These are phyloP conservation scores for Dicrurus megarhynchus DNA, from an alignment of 2,113 vertebrate genomes.

Conservation along the genomic window DNA sequence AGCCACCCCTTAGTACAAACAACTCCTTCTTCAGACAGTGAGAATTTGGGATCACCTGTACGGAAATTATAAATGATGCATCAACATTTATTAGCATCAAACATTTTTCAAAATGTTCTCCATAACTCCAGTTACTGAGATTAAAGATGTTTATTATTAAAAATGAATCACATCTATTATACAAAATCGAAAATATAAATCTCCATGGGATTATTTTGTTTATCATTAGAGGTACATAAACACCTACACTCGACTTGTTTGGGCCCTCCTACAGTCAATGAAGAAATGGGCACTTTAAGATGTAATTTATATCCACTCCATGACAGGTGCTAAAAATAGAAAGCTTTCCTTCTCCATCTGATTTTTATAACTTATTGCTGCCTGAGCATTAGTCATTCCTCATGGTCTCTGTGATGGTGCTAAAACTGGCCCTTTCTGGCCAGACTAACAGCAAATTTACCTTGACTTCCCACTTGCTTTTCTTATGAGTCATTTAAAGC, in stretches of 20 bases:
- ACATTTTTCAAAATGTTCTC: not conserved
- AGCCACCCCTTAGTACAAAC: rapidly evolving
- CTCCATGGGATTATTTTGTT: not conserved
- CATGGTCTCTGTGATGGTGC: not conserved
- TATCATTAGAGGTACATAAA: not conserved
- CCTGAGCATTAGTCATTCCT: not conserved
- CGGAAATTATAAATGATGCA: not conserved
- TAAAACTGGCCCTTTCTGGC: not conserved
- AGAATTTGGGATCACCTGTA: too few species aligned
- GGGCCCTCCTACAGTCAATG: not conserved
- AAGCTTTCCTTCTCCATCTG: not conserved
- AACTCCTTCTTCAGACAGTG: rapidly evolving
- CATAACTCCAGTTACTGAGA: not conserved
- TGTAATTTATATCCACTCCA: not conserved
- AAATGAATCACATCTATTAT: not conserved
- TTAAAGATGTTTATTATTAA: not conserved
- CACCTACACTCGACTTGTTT: not conserved
- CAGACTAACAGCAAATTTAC: not conserved
- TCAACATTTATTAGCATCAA: not conserved
- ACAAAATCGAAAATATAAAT: not conserved
- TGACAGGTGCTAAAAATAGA: not conserved
- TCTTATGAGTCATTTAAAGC: not conserved
- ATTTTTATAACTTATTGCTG: not conserved
- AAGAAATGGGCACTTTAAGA: not conserved
- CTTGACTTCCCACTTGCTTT: not conserved